Evolutionary conservation across 2,113 vertebrate genomes (phyloP).

Genomic region (Lucifuga dentata): DNA sequence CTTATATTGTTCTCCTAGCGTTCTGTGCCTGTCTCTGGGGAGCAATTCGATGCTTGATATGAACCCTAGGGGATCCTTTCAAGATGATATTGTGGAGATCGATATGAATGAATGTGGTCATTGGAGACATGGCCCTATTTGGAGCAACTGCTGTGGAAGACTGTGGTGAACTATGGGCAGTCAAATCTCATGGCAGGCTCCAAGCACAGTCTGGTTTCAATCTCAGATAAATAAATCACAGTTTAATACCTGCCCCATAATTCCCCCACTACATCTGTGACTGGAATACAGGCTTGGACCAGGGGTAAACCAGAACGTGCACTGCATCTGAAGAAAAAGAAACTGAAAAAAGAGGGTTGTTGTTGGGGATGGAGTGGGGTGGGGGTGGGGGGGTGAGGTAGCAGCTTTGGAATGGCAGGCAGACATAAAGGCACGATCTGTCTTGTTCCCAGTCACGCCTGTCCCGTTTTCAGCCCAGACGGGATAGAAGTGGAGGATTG

Average conservation of each 20-base stretch:
- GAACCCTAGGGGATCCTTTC: conserved; percentile 56
- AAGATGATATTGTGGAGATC: conserved; percentile 73
- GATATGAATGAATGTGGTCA: conserved; percentile 61
- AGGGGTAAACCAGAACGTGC: conserved; percentile 45
- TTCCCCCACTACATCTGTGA: conserved; percentile 62
- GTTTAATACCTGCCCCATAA: conserved; percentile 73
- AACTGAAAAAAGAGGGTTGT: conserved; percentile 24
- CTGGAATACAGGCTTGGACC: conserved; percentile 47
- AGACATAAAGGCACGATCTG: conserved; percentile 58
- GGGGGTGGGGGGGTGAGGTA: background rate
- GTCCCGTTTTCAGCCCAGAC: conserved; percentile 45
- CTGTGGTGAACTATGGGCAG: conserved; percentile 50
- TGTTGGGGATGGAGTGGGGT: background rate
- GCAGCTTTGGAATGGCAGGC: conserved; percentile 48
- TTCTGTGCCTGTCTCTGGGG: conserved; percentile 41
- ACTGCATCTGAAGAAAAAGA: conserved; percentile 46
- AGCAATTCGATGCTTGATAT: conserved; percentile 31
- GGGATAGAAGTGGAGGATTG: conserved; percentile 62
- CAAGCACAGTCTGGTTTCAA: conserved; percentile 70
- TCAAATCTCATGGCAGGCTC: conserved; percentile 59
- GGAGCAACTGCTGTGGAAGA: conserved; percentile 46
- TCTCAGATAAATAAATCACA: conserved; percentile 74
- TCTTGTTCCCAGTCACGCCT: conserved; percentile 49
- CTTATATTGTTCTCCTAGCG: conserved; percentile 48
- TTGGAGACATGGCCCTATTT: conserved; percentile 54